Evolutionary conservation across 2,888 invertebrate genomes (phyloP), one percentile per base, ranked within the genome.

Genomic region (Sesamia inferens): DNA sequence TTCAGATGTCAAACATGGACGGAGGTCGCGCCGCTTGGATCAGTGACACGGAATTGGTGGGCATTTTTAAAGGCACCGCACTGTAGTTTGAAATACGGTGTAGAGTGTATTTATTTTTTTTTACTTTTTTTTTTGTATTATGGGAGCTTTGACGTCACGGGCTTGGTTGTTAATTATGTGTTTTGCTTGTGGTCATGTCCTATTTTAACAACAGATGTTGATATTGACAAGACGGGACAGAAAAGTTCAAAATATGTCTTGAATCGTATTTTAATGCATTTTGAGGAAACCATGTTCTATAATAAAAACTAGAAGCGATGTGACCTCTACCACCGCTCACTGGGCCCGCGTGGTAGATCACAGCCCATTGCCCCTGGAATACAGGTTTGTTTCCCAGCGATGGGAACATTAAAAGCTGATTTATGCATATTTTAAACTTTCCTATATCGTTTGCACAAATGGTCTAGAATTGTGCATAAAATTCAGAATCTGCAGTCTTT

Each of bases 11-110:
- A 81, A 95, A 95, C 93, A 88, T 94, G 90, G 94, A 93, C 47
- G 93, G 91, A 61, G 93, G 92, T 3, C 31, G 31, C 16, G 94
- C 93, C n/a, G 93, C 95, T 78, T 95, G 96, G 95, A 94, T 93
- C 91, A 95, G 95, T 92, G 96, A 96, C 90, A 95, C 96, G 71
- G 95, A 96, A 93, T 86, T 96, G 94, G 94, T 95, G 92, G 90
- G 95, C 93, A 93, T 89, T 82, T 91, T 88, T 92, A 86, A 92
- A 51, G 75, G 84, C 87, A 90, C 89, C 64, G 82, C 87, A 88
- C 89, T 86, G 87, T 89, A 88, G 78, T 85, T 89, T 54, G 65
- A 73, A 71, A 74, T 67, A 88, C 79, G 91, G 91, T 91, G 90
- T 90, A 88, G 83, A 88, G 81, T 63, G 65, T 48, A 70, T 71